Base-by-base conservation (phyloP, 2,888 invertebrate species). In the Podotricha telesiphe region DNA sequence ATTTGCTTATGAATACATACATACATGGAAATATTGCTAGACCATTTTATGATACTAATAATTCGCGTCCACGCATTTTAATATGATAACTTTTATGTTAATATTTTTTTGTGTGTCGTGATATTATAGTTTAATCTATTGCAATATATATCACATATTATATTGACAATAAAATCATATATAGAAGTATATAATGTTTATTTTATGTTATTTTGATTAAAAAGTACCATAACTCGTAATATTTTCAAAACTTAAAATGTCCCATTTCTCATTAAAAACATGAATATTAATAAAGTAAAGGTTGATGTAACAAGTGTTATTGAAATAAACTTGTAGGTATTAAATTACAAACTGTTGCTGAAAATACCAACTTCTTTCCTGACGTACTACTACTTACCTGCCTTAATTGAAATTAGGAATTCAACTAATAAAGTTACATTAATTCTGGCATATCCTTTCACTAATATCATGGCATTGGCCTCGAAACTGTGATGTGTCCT, bases 381-480 rank as follows among this genome's bases (percentile, higher is more conserved):
- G 17, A n/a, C 37, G 11, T 42, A 8, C 37, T 37, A 8, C 20
- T n/a, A n/a, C n/a, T n/a, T n/a, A n/a, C n/a, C n/a, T n/a, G n/a
- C n/a, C n/a, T n/a, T n/a, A n/a, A n/a, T n/a, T n/a, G n/a, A n/a
- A n/a, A n/a, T 20, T 19, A 50, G 15, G 15, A 13, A 45, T 19
- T 50, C 48, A 66, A 42, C 58, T 22, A 66, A 58, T 42, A 61
- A 17, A 50, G 15, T 11, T 8, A n/a, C 40, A 15, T 6, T 37
- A 28, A 50, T 59, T 45, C 61, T 50, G 51, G 15, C 20, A 45
- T 68, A 63, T 72, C 71, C 69, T 74, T 76, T 75, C 69, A 74
- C 73, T 79, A 45, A 42, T 55, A 80, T 82, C 80, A 84, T 83
- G 84, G 80, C 83, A 88, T 82, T 86, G 87, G 85, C 89, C 86